Evolutionary conservation across 2,797 vertebrate species (phyloP), one percentile per base, ranked within the genome.

Genomic region (Xenopus petersii): DNA sequence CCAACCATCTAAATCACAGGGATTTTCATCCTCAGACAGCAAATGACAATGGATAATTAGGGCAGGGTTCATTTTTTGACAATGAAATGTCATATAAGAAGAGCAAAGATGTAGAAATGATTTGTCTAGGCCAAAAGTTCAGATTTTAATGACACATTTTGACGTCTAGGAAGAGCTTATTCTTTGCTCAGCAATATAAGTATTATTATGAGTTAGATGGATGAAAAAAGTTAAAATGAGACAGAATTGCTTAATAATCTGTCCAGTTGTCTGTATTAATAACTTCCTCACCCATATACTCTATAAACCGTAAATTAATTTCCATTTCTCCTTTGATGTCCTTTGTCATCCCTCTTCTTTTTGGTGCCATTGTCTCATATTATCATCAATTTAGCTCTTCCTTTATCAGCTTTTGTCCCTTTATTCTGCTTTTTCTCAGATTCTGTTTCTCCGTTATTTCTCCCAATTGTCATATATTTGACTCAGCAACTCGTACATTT

Each of bases 141-240:
- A 80, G 5, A 4, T 73, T 81, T 85, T 84, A 86, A 85, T 86
- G 80, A 83, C 81, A 73, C n/a, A 67, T 72, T 79, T 74, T 84
- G 78, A 79, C 70, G 33, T 36, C 75, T 72, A 61, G 42, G 69
- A 78, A 70, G 75, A 30, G 74, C 81, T 36, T 67, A 15, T 79
- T 83, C 61, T 10, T 21, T 64, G 15, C 77, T 74, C 80, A 3
- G 3, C 42, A 30, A 64, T 54, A 72, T 61, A 46, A 15, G 64
- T 77, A 26, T 73, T 71, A 26, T 71, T 71, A 80, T 74, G 65
- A 51, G 47, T 54, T 65, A 47, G 33, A 24, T 21, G 46, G 73
- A 16, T 64, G 61, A 42, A 63, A 6, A 30, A 58, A 61, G 77
- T 72, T 75, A 75, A 68, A 73, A 63, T 64, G 75, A n/a, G 74